Conservation (phyloP, 2,797 vertebrate genomes). For the Dendrocincla fuliginosa region DNA sequence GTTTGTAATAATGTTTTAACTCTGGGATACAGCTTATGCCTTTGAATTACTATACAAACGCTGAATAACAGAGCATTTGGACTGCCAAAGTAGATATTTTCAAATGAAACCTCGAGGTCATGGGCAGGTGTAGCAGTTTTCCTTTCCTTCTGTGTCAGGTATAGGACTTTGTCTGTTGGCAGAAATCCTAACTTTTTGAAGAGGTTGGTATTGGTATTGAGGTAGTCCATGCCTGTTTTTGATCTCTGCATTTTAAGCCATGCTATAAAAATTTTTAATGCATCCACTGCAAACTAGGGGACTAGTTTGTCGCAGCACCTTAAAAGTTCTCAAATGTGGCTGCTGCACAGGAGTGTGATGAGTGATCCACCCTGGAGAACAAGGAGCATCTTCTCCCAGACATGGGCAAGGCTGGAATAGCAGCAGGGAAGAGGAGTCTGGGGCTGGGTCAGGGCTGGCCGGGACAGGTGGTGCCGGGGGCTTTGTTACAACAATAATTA, state of each 20-base stretch:
- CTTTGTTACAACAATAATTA: not conserved
- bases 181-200: not conserved
- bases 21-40: not conserved
- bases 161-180: not conserved
- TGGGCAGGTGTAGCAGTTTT: not conserved
- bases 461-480: not conserved
- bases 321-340: not conserved
- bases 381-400: not conserved
- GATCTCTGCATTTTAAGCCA: not conserved
- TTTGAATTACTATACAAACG: not conserved
- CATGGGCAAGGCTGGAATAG: not conserved
- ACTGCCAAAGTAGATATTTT: not conserved
- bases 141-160: not conserved
- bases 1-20: not conserved
- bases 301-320: not conserved
- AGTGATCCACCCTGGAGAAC: accelerated
- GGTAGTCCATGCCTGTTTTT: not conserved
- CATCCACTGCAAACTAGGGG: not conserved
- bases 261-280: not conserved
- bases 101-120: not conserved
- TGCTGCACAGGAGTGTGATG: not conserved
- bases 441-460: not conserved
- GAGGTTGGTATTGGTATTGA: not conserved
- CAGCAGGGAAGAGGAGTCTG: not conserved
- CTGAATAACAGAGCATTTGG: not conserved